Percentiles rank a stretch among this genome's conserved stretches.
phyloP scores from a whole-genome alignment of 2,113 vertebrate species.

The Oryzias melastigma region DNA sequence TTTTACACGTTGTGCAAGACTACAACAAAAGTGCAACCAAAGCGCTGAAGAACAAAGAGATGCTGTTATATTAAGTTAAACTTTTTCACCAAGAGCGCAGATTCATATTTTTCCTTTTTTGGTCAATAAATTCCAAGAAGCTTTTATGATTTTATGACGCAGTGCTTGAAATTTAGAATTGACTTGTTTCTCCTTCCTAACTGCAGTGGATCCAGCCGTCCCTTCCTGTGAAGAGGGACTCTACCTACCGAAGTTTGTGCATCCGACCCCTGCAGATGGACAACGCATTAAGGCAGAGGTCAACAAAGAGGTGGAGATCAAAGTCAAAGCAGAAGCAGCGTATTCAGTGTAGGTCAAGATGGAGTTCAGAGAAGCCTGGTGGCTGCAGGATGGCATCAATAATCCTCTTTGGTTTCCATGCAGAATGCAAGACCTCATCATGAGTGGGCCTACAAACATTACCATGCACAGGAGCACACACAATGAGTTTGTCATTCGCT shows the following conservation, averaged over 20 bases:
- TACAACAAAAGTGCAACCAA: too few species aligned
- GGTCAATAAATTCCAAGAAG: too few species aligned
- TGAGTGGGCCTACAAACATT: slow-evolving; percentile 55
- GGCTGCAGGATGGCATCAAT: background rate
- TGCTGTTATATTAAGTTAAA: too few species aligned
- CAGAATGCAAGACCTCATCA: slow-evolving; percentile 54
- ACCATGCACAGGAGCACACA: slow-evolving; percentile 36
- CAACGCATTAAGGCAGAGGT: slow-evolving; percentile 32
- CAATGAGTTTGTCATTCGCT: slow-evolving; percentile 50
- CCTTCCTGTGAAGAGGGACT: slow-evolving; percentile 61
- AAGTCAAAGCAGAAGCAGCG: slow-evolving; percentile 49
- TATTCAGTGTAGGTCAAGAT: slow-evolving; percentile 40
- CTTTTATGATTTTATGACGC: too few species aligned
- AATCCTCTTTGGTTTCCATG: background rate
- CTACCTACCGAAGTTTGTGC: slow-evolving; percentile 53
- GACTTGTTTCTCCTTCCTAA: background rate
- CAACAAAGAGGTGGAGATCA: slow-evolving; percentile 60
- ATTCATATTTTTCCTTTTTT: too few species aligned
- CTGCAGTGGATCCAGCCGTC: slow-evolving; percentile 58
- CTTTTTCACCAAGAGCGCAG: too few species aligned
- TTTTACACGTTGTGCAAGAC: too few species aligned
- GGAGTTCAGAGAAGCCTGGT: rapidly evolving
- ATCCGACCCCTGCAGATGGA: slow-evolving; percentile 62
- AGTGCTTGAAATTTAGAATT: background rate
- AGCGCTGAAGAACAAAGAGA: too few species aligned